Conservation (phyloP, 1,140 invertebrate genomes). For the Cryptotermes secundus region DNA sequence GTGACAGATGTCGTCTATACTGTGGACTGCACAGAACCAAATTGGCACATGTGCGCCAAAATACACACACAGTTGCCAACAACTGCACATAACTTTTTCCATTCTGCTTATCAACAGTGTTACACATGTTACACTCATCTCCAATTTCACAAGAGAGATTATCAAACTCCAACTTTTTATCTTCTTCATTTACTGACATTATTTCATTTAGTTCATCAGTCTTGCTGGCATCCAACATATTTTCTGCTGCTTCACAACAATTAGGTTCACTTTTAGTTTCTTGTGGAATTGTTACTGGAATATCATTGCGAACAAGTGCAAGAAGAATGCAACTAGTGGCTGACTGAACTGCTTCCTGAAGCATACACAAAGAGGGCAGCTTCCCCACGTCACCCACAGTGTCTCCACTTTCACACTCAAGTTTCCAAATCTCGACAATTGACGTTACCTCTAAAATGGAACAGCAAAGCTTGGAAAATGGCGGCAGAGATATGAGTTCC, state of each 20-base stretch:
- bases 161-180: neutral
- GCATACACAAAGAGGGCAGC: constrained; percentile 32
- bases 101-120: too few species aligned
- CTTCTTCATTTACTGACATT: neutral
- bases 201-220: neutral
- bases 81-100: constrained; percentile 43
- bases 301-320: neutral
- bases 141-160: too few species aligned
- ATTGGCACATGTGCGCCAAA: constrained; percentile 59
- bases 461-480: constrained; percentile 60
- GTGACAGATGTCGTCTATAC: constrained; percentile 52
- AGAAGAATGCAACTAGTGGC: neutral
- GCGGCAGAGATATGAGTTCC: constrained; percentile 51
- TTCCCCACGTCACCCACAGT: neutral
- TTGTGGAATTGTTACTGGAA: neutral
- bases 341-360: constrained; percentile 31
- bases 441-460: constrained; percentile 61
- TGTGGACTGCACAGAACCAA: constrained; percentile 58
- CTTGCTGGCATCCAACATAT: too few species aligned
- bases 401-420: constrained; percentile 13
- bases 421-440: constrained; percentile 41
- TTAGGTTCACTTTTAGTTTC: neutral
- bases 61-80: constrained; percentile 47
- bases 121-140: neutral
- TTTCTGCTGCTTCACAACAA: neutral